Evolutionary conservation across 35 echinoderm and acorn worm genomes (phyloP).

Genomic region (Acanthaster planci): DNA sequence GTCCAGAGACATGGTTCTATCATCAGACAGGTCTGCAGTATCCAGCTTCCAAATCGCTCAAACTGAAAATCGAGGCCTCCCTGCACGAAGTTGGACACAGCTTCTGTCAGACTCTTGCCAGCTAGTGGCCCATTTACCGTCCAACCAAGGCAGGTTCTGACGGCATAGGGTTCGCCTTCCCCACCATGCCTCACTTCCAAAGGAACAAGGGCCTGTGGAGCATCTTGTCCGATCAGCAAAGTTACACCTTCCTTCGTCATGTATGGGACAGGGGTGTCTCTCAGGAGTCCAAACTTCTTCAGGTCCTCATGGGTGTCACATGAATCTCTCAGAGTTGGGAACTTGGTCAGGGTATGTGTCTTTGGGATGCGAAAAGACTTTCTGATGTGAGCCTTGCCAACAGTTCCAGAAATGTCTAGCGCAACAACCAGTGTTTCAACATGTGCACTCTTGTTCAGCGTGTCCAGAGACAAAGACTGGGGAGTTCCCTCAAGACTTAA

Average conservation of each 20-base stretch:
- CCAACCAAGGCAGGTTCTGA: constrained; percentile 72
- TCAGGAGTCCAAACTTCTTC: not conserved
- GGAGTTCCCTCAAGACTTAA: not conserved
- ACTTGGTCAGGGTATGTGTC: not conserved
- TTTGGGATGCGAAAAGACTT: not conserved
- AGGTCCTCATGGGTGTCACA: not conserved
- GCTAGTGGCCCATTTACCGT: constrained; percentile 72
- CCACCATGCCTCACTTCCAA: constrained; percentile 55
- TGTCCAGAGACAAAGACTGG: not conserved
- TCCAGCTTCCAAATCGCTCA: constrained; percentile 7
- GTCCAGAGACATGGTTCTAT: constrained; percentile 32
- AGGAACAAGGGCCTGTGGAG: constrained; percentile 34
- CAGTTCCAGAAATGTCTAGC: not conserved
- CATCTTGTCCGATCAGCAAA: not conserved
- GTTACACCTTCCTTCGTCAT: constrained; percentile 1
- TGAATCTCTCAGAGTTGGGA: not conserved
- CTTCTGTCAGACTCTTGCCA: not conserved
- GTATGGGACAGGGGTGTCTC: not conserved
- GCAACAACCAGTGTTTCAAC: not conserved
- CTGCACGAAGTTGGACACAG: not conserved
- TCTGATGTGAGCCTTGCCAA: not conserved
- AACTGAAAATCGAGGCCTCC: not conserved
- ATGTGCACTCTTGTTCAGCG: not conserved
- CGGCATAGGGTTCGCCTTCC: constrained; percentile 49
- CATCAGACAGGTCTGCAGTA: not conserved